phyloP scores from a whole-genome alignment of 2,797 vertebrate genomes.

The Intellagama lesueurii region DNA sequence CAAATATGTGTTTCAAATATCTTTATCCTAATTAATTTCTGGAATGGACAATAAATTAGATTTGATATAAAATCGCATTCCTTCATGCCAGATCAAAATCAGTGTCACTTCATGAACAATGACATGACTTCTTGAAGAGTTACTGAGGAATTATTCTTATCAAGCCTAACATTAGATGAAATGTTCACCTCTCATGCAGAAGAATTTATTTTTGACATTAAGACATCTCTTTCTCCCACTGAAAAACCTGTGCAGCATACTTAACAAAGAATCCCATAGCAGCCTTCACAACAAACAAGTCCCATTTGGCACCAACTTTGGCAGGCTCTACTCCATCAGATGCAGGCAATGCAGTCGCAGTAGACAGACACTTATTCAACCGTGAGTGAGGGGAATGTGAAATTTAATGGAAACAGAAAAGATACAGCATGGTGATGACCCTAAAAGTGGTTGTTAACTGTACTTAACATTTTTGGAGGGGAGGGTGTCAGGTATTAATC shows the following conservation, averaged over 20 bases:
- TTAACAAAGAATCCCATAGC: no score
- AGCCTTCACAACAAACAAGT: no score
- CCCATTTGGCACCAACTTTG: no score
- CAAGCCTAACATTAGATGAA: slow-evolving; percentile 47
- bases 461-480: no score
- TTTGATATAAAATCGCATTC: slow-evolving; percentile 55
- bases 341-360: no score
- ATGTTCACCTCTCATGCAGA: slow-evolving; percentile 44
- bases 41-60: slow-evolving; percentile 41
- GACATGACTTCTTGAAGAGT: slow-evolving; percentile 51
- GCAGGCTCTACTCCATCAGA: no score
- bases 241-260: background rate
- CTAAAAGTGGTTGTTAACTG: no score
- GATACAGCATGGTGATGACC: no score
- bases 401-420: no score
- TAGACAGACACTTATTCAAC: no score
- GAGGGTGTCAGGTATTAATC: no score
- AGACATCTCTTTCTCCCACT: slow-evolving; percentile 44
- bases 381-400: no score
- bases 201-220: slow-evolving; percentile 36
- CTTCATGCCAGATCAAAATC: slow-evolving; percentile 48
- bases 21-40: slow-evolving; percentile 58
- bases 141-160: slow-evolving; percentile 57
- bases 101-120: slow-evolving; percentile 53
- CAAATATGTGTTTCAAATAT: slow-evolving; percentile 55